phyloP scores from a whole-genome alignment of 2,113 vertebrate species.

The Seriola quinqueradiata region DNA sequence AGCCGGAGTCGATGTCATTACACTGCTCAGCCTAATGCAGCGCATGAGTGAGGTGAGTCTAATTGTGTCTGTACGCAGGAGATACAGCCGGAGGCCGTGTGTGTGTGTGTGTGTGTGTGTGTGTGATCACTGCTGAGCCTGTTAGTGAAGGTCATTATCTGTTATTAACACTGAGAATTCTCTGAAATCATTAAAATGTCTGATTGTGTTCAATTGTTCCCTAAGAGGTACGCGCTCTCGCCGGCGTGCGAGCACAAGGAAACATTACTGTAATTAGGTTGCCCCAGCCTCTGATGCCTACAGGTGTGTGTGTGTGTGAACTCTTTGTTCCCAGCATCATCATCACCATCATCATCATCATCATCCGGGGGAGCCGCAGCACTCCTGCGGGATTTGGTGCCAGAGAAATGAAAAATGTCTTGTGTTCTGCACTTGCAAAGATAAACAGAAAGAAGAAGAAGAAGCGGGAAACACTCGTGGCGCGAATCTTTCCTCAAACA shows the following conservation, averaged over 20 bases:
- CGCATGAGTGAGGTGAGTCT: not conserved
- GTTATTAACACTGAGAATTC: not conserved
- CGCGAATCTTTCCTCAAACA: conserved; percentile 35
- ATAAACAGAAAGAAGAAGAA: conserved; percentile 48
- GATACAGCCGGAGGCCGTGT: not conserved
- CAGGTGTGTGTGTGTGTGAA: conserved; percentile 41
- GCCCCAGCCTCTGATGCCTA: conserved; percentile 18
- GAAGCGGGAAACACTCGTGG: conserved; percentile 45
- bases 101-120: no score
- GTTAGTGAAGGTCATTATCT: not conserved
- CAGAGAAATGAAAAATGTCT: conserved; percentile 55
- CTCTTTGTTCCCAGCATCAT: conserved; percentile 53
- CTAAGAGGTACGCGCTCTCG: no score
- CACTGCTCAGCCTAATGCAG: not conserved
- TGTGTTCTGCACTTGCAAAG: conserved; percentile 59
- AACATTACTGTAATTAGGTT: conserved; percentile 31
- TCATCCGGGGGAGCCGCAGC: conserved; percentile 27
- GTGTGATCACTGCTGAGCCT: not conserved
- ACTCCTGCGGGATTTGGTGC: conserved; percentile 51
- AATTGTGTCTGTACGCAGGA: not conserved
- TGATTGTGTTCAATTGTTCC: not conserved
- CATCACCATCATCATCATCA: conserved; percentile 15
- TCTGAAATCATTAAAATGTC: conserved; percentile 1
- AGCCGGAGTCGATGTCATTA: not conserved
- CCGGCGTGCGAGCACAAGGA: not conserved